Evolutionary conservation across 92 coral and sea anemone species (phyloP), one percentile per base, ranked within the genome.

Genomic region (Palythoa grandiflora): DNA sequence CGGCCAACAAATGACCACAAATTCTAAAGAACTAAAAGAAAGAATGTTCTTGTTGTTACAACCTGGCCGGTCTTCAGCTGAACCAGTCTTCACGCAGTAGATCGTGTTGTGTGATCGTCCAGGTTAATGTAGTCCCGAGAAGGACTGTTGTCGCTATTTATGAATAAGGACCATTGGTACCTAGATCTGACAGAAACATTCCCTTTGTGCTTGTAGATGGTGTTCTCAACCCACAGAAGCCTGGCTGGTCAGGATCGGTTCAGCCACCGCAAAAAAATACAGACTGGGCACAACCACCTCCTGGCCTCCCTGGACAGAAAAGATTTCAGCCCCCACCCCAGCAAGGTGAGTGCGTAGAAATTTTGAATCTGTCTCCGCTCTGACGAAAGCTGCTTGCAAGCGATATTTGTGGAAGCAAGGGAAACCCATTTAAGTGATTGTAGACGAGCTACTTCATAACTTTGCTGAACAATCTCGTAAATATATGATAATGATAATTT

Each of bases 221-320:
- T 61, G 57, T 80, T 35, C 73, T 80, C 15, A 80, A 80, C 59
- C 74, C 85, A 65, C 74, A 80, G 55, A 80, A 80, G 65, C 73
- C 74, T 28, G 63, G 63, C 57, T 80, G 85, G 85, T 12, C 85
- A 19, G 85, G 51, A 5, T 6, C 74, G 14, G 85, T 38, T 19
- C 59, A 71, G 21, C 74, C 19, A 13, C 61, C 86, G 16, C 75
- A 44, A n/a, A 36, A 51, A 44, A 47, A 48, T 17, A 6, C 60
- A 48, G 86, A 81, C 2, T 81, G 86, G 86, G 71, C 86, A 19
- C 68, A 36, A 15, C 86, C 50, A 0, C 86, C 86, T 0, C 86
- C 86, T 60, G 86, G 86, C 20, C 86, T 81, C 20, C 73, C 17
- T 7, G 7, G 75, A 0, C 86, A 21, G 59, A 40, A 66, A 19